A percentile compares a stretch with the other conserved stretches of the same genome.
Conservation (phyloP, 2,797 vertebrate genomes). For the Malurus splendens region DNA sequence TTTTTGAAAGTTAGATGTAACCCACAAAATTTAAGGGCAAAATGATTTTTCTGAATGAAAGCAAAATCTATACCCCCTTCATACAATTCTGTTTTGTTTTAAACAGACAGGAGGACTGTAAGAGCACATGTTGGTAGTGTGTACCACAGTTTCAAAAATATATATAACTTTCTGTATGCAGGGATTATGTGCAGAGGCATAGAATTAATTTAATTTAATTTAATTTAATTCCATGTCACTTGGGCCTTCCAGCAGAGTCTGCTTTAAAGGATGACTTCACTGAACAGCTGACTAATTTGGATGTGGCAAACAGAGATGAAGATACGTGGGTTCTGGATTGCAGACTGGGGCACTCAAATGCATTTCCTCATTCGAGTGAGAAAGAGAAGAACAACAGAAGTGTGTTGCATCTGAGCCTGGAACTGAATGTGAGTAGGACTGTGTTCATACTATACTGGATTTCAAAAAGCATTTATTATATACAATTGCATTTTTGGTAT, state of each 20-base stretch:
- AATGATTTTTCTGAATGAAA: not conserved
- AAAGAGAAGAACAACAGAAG: conserved; percentile 62
- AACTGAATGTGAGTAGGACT: conserved; percentile 71
- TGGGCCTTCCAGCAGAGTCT: conserved; percentile 56
- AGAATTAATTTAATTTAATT: not conserved
- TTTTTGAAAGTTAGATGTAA: not conserved
- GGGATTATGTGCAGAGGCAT: not conserved
- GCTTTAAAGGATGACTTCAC: conserved; percentile 56
- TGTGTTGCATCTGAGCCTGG: conserved; percentile 62
- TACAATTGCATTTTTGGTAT: not conserved
- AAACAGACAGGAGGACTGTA: not conserved
- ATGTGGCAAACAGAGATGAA: conserved; percentile 58
- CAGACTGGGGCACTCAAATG: conserved; percentile 46
- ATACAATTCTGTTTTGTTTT: not conserved
- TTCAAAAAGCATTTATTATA: not conserved
- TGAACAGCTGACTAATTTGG: conserved; percentile 52
- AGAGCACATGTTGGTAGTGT: not conserved
- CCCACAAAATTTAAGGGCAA: not conserved
- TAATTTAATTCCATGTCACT: not conserved
- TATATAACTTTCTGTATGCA: not conserved
- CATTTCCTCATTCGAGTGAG: conserved; percentile 51
- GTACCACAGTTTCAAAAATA: not conserved
- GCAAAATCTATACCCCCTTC: not conserved
- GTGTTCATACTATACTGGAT: not conserved
- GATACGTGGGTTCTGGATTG: conserved; percentile 60